Percentiles rank a stretch among this genome's conserved stretches.
These are phyloP conservation scores for Vesta saturnalis DNA, from an alignment of 2,888 invertebrate genomes.

Conservation along the genomic window DNA sequence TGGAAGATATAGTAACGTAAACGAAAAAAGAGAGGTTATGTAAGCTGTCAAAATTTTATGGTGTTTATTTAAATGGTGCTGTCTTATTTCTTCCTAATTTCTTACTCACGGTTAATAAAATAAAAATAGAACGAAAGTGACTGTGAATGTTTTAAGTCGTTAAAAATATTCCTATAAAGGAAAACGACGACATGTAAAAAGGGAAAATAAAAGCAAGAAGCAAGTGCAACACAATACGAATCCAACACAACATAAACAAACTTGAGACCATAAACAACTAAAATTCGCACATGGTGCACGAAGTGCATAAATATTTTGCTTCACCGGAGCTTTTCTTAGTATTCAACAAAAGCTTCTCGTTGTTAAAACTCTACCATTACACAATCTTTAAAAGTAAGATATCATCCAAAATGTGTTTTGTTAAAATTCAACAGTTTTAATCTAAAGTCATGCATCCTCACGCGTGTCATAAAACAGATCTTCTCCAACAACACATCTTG, in stretches of 20 bases:
- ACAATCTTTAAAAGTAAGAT: constrained; percentile 27
- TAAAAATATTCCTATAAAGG: constrained; percentile 27
- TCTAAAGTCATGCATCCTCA: constrained; percentile 26
- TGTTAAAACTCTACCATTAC: not conserved
- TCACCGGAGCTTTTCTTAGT: constrained; percentile 9
- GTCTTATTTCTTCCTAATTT: not conserved
- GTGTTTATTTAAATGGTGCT: not conserved
- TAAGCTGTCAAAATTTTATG: no score
- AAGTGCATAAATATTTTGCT: constrained; percentile 50
- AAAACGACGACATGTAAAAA: constrained; percentile 32
- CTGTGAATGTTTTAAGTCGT: constrained; percentile 22
- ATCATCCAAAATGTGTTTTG: constrained; percentile 34
- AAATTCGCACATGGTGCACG: constrained; percentile 62
- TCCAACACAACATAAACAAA: constrained; percentile 60
- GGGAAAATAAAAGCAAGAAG: constrained; percentile 31
- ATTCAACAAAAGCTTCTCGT: not conserved
- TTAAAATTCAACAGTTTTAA: constrained; percentile 28
- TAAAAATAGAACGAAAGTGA: constrained; percentile 13
- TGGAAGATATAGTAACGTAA: no score
- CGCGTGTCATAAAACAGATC: constrained; percentile 33
- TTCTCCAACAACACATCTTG: constrained; percentile 25
- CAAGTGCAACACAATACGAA: constrained; percentile 54
- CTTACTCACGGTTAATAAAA: constrained; percentile 19
- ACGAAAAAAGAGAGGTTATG: no score
- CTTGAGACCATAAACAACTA: constrained; percentile 55